Evolutionary conservation across 2,113 vertebrate species (phyloP).

Genomic region (Microtus oregoni): DNA sequence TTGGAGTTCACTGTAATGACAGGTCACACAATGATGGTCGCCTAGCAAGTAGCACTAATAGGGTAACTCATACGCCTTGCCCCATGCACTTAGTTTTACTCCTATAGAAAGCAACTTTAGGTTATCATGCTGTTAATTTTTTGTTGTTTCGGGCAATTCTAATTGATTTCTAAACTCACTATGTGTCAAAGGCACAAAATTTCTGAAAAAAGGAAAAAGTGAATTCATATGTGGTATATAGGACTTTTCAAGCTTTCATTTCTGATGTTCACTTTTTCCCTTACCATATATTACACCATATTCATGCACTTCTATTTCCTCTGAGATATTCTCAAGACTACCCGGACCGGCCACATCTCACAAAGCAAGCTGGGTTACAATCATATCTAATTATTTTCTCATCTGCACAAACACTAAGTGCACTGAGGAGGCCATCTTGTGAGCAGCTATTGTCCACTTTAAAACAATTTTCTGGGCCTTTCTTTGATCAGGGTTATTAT

Average conservation of each 20-base stretch:
- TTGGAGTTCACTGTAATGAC: slow-evolving; percentile 82
- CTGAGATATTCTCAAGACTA: slow-evolving; percentile 58
- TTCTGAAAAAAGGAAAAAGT: neutral
- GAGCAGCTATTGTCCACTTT: slow-evolving; percentile 7
- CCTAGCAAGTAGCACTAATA: neutral
- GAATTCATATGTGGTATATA: neutral
- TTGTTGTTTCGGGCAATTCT: neutral
- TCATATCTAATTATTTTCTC: slow-evolving; percentile 71
- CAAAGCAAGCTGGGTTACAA: neutral
- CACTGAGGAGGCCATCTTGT: slow-evolving; percentile 46
- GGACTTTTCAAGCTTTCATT: neutral
- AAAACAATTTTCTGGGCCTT: slow-evolving; percentile 50
- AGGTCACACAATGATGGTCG: slow-evolving; percentile 69
- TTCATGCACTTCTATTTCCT: slow-evolving; percentile 37
- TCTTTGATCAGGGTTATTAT: slow-evolving; percentile 67
- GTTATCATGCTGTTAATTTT: neutral
- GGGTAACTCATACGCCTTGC: neutral
- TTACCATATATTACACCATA: neutral
- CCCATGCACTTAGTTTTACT: neutral
- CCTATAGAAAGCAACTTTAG: neutral
- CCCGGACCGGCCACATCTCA: rapidly evolving
- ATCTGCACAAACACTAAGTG: slow-evolving; percentile 4
- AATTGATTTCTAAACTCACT: neutral
- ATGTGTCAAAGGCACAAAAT: neutral
- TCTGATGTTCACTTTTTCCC: neutral